These are phyloP conservation scores for Scleropages formosus DNA, from an alignment of 2,797 vertebrate species.

Conservation along the genomic window DNA sequence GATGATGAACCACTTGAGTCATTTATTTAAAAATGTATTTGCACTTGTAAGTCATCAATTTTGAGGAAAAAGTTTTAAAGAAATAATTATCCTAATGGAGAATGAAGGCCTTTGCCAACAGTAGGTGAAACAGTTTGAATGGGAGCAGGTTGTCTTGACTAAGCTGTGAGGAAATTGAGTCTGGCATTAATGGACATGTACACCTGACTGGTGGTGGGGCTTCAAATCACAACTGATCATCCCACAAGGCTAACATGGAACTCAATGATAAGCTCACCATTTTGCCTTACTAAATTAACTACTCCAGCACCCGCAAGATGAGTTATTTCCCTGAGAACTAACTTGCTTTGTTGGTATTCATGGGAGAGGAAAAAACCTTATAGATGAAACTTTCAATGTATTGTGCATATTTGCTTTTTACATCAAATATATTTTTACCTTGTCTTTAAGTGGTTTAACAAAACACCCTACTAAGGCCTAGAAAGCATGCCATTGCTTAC, in stretches of 20 bases:
- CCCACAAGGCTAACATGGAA: constrained; percentile 27
- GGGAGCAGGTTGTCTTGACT: too few relatives aligned
- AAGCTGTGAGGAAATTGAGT: too few relatives aligned
- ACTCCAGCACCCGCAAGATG: constrained; percentile 33
- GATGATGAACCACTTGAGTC: constrained; percentile 35
- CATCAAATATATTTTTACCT: constrained; percentile 25
- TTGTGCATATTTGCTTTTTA: constrained; percentile 59
- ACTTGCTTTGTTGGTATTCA: constrained; percentile 38
- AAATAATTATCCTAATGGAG: constrained; percentile 12
- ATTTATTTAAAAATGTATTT: constrained; percentile 31
- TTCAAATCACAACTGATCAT: neutral
- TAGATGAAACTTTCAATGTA: constrained; percentile 42
- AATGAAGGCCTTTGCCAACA: constrained; percentile 9
- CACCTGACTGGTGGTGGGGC: constrained; percentile 8
- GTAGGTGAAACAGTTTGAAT: constrained; percentile 1
- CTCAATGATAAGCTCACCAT: constrained; percentile 57
- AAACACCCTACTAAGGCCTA: constrained; percentile 43
- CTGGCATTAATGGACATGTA: constrained; percentile 14
- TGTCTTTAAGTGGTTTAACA: constrained; percentile 28
- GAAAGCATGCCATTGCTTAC: constrained; percentile 53
- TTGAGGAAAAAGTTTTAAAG: neutral
- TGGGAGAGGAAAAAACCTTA: constrained; percentile 20
- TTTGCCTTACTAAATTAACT: constrained; percentile 55
- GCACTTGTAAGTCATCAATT: constrained; percentile 33
- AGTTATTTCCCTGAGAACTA: constrained; percentile 47